Base-by-base conservation (phyloP, 2,888 invertebrate genomes). In the Lysandra coridon region DNA sequence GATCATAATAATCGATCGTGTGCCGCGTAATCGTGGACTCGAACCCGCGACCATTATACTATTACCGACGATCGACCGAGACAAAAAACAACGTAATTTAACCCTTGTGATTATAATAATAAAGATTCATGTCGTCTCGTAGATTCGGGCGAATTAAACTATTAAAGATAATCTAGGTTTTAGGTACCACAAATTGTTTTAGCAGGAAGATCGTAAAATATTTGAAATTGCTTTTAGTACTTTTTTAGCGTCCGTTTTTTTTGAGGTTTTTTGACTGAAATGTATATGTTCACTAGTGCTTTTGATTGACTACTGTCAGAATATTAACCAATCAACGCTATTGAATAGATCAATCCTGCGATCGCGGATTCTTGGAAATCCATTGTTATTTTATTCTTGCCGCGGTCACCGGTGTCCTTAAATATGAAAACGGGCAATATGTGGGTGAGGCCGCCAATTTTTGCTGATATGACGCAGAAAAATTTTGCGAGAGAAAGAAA, bases 1-100 rank as follows among this genome's bases (percentile, higher is more conserved):
- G 94, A 94, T 94, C 94, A 93, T 91, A 92, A 92, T 93, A 93
- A 94, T 94, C 93, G 94, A 94, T 94, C 94, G 94, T 94, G 94
- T 94, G 94, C 93, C 94, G 87, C 90, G 92, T 94, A 94, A 94
- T 94, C 93, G 94, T 91, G 85, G 92, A 91, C 90, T 91, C 92
- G 90, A 90, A 92, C 91, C 91, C 88, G 88, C 88, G 89, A 90
- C 91, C 93, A 94, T 94, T 94, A 94, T 92, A 91, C 93, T 92
- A 94, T 94, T 94, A 94, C 92, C 89, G 86, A 86, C 88, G 90
- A 87, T 91, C 90, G 92, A 91, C 91, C 92, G 90, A 93, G 91
- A 94, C 93, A 92, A 92, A 87, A 86, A 83, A 84, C 81, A 81
- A 80, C 78, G 79, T 33, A 84, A 83, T 83, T 81, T 75, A n/a